Evolutionary conservation across 1,140 invertebrate species (phyloP).

Genomic region (Cephus cinctus): DNA sequence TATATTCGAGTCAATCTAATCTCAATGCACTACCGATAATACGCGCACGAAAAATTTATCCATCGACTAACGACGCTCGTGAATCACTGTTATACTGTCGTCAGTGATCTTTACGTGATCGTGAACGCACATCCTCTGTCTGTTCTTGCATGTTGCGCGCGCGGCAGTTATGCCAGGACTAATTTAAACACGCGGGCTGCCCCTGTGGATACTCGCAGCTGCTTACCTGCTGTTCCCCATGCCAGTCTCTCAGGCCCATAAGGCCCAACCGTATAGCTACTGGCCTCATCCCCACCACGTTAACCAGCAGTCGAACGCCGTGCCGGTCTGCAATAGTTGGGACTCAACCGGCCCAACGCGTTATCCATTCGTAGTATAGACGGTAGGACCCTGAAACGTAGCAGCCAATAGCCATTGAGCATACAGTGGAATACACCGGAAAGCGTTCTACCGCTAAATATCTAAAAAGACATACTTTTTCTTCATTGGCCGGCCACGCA

Average conservation of each 20-base stretch:
- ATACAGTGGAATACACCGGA: too few species aligned
- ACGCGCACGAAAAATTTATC: neutral
- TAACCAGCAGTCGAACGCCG: too few species aligned
- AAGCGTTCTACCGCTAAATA: too few species aligned
- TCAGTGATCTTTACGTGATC: neutral
- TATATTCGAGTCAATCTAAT: neutral
- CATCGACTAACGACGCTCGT: neutral
- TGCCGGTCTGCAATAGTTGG: too few species aligned
- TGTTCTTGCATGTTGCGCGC: conserved; percentile 38
- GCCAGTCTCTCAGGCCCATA: conserved; percentile 7
- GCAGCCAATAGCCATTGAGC: too few species aligned
- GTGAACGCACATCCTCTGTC: neutral
- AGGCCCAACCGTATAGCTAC: conserved; percentile 1
- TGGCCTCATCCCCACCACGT: conserved; percentile 6
- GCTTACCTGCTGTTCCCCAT: conserved; percentile 42
- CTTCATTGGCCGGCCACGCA: too few species aligned
- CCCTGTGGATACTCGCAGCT: conserved; percentile 44
- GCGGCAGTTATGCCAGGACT: conserved; percentile 55
- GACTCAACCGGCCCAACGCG: too few species aligned
- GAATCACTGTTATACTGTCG: neutral
- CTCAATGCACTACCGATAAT: neutral
- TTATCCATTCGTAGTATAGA: too few species aligned
- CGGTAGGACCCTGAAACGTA: too few species aligned
- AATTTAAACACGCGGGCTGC: conserved; percentile 54
- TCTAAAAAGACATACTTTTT: too few species aligned